Evolutionary conservation across 2,113 vertebrate genomes (phyloP), one percentile per base, ranked within the genome.

Genomic region (Clupea harengus): DNA sequence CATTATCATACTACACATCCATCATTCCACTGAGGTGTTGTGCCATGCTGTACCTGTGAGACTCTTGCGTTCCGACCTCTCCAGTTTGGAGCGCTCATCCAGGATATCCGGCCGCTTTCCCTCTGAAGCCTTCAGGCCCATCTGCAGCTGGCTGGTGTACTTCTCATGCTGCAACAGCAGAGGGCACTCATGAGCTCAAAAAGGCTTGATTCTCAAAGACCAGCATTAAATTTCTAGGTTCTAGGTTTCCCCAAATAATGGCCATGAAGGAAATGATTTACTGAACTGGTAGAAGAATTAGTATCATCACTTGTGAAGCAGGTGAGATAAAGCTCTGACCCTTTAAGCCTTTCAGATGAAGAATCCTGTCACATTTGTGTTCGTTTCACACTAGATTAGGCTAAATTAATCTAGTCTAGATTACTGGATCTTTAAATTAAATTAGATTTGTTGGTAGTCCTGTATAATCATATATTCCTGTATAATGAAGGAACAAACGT

Each of bases 91-190:
- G 78, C 86, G 93, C 28, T 97, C 96, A 0, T 96, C 95, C 39
- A 88, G 88, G 0, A 88, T 87, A n/a, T 97, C 97, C 0, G 28
- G 88, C 81, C 91, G 95, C 91, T 93, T 95, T 57, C 93, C 82
- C 8, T 91, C 91, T 0, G 91, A 50, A 13, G 91, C 89, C 88
- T 95, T 96, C 87, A 96, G 88, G 10, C 93, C 95, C 94, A 98
- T 97, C 93, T 98, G 97, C 46, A 99, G 95, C 52, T 99, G 98
- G 91, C 96, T 97, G 91, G 96, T 98, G 92, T 99, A 99, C 89
- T 99, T 99, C 94, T 99, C 98, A 22, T 99, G 98, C 97, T 98
- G 93, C 20, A 92, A 92, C 78, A 85, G 47, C 86, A 93, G 82
- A 83, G 49, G 83, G 81, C 44, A 64, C 45, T n/a, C 17, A 78